A percentile compares a stretch with the other conserved stretches of the same genome.
These are phyloP conservation scores for Hemiscyllium ocellatum DNA, from an alignment of 2,113 vertebrate species.

Conservation along the genomic window DNA sequence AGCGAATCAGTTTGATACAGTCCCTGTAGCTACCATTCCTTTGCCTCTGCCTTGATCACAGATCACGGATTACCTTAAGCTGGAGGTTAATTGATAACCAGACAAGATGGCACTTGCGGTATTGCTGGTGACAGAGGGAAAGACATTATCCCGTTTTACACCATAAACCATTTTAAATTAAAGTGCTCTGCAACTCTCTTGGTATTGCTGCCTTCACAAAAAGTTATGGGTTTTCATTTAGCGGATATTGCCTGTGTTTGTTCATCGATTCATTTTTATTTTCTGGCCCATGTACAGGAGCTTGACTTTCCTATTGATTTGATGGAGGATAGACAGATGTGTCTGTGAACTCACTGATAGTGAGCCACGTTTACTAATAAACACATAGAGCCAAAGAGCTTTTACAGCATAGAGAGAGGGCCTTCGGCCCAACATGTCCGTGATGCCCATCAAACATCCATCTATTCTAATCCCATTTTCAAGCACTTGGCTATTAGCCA, in stretches of 20 bases:
- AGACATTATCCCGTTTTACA: background rate
- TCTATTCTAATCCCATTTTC: no score
- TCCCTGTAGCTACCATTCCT: background rate
- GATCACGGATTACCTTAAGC: background rate
- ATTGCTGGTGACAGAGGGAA: background rate
- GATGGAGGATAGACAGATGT: background rate
- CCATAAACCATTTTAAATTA: background rate
- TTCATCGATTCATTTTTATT: background rate
- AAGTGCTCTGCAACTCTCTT: background rate
- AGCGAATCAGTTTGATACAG: background rate
- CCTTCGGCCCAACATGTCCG: no score
- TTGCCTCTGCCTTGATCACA: background rate
- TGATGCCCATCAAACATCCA: no score
- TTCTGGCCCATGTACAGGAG: background rate
- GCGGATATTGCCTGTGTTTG: background rate
- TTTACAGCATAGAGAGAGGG: no score
- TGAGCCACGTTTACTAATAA: background rate
- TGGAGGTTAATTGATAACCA: background rate
- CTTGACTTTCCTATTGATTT: background rate
- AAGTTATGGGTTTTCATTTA: background rate
- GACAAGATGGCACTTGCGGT: background rate
- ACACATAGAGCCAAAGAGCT: no score
- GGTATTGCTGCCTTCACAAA: background rate
- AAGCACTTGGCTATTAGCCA: no score
- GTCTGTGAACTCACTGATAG: background rate